Percentiles rank a stretch among this genome's conserved stretches.
phyloP scores from a whole-genome alignment of 2,113 vertebrate species.

The Ptychochromis oligacanthus region DNA sequence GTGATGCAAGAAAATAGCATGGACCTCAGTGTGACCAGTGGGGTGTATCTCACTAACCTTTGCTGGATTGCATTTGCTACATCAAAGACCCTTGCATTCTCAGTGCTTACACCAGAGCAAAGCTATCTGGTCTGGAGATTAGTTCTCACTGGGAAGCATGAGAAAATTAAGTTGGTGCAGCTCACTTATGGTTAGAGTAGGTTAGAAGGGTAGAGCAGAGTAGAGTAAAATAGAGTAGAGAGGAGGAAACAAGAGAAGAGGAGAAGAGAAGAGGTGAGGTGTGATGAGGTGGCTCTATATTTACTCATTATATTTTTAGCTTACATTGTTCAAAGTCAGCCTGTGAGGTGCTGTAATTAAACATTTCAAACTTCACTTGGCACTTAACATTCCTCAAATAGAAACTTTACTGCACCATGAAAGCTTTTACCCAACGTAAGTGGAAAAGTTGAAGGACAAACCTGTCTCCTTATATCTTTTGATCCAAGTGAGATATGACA shows the following conservation, averaged over 20 bases:
- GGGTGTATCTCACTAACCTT: slow-evolving; percentile 47
- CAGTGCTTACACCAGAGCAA: slow-evolving; percentile 37
- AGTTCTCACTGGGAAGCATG: slow-evolving; percentile 53
- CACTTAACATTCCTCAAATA: slow-evolving; percentile 39
- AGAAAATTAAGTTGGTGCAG: slow-evolving; percentile 47
- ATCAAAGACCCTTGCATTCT: slow-evolving; percentile 50
- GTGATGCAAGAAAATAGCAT: slow-evolving; percentile 45
- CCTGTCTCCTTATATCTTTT: slow-evolving; percentile 33
- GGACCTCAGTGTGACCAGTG: slow-evolving; percentile 3
- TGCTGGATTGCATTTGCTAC: slow-evolving; percentile 54
- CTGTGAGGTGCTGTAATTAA: slow-evolving; percentile 35
- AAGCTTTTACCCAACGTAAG: slow-evolving; percentile 17
- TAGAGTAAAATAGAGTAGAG: not conserved
- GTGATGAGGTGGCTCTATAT: slow-evolving; percentile 3
- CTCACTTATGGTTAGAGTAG: slow-evolving; percentile 18
- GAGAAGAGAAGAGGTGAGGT: slow-evolving; percentile 11
- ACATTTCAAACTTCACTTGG: slow-evolving; percentile 43
- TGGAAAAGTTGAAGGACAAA: slow-evolving; percentile 24
- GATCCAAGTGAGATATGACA: slow-evolving; percentile 36
- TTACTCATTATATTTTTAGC: slow-evolving; percentile 46
- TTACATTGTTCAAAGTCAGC: slow-evolving; percentile 24
- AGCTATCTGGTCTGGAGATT: slow-evolving; percentile 40
- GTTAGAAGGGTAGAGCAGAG: slow-evolving; percentile 2
- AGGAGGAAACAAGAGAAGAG: not conserved
- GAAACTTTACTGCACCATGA: slow-evolving; percentile 34